phyloP scores from a whole-genome alignment of 1,140 invertebrate genomes.

The Antheraea mylitta region DNA sequence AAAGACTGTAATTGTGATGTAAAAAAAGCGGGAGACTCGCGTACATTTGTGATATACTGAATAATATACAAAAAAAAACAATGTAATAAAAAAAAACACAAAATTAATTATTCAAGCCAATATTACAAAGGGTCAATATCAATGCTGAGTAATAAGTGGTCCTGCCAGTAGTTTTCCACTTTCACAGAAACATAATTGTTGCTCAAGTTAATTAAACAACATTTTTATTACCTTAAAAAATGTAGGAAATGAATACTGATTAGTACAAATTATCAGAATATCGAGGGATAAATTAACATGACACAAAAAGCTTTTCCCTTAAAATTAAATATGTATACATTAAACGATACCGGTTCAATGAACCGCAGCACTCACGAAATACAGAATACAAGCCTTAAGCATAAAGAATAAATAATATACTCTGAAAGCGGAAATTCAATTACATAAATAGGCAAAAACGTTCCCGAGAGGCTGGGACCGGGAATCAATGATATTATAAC shows the following conservation, averaged over 20 bases:
- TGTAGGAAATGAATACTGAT: neutral
- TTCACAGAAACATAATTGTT: neutral
- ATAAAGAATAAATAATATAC: constrained; percentile 71
- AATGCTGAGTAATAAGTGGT: neutral
- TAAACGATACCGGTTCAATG: neutral
- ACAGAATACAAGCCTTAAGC: constrained; percentile 53
- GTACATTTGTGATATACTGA: too few relatives aligned
- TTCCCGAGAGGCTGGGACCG: neutral
- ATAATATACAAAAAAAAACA: too few relatives aligned
- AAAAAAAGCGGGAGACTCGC: too few relatives aligned
- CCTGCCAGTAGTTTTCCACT: neutral
- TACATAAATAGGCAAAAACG: constrained; percentile 42
- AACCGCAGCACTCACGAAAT: constrained; percentile 2
- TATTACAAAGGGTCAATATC: neutral
- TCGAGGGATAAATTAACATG: neutral
- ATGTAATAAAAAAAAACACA: too few relatives aligned
- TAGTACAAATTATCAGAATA: neutral
- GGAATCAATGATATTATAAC: too few relatives aligned
- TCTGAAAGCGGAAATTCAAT: constrained; percentile 68
- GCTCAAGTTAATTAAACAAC: neutral
- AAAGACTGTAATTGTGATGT: too few relatives aligned
- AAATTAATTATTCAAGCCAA: neutral
- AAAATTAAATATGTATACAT: constrained; percentile 5
- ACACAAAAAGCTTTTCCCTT: constrained; percentile 2
- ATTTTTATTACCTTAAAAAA: neutral